Evolutionary conservation across 2,888 invertebrate genomes (phyloP), one percentile per base, ranked within the genome.

Genomic region (Drosophila emarginata): DNA sequence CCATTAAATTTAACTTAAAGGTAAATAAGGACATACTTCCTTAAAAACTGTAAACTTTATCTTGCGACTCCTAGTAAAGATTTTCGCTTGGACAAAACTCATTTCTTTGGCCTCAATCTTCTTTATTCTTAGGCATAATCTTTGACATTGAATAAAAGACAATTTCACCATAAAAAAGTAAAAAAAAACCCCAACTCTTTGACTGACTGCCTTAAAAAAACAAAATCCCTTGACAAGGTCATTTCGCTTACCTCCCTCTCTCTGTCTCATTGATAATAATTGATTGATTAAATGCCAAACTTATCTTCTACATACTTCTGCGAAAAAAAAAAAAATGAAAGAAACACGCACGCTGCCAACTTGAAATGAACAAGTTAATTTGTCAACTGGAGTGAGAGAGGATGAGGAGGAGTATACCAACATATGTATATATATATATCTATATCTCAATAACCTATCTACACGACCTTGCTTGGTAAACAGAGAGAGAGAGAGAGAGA

Each of bases 351-450:
- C 54, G 45, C 26, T 28, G 60, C 54, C 62, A 45, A 64, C 61
- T 74, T 66, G 36, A 61, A 36, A n/a, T 37, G n/a, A 51, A 74
- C 87, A 87, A 84, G 79, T 79, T 72, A 81, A 84, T 87, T 84
- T 84, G 82, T 76, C 77, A 65, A 77, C 61, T 50, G 15, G 36
- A 32, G 36, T 60, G 62, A 60, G 66, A 52, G 40, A 51, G 53
- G 37, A 61, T 53, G 28, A 12, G 3, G 6, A 14, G 32, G 11
- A 32, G 11, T 32, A 9, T 32, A 9, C 9, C 32, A 2, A 32
- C 4, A 32, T 11, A 9, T 32, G 2, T 32, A 32, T 32, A 32
- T 32, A 32, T 9, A 32, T 32, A 26, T 67, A 74, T 66, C 67
- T 77, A 58, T 69, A 60, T 56, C 74, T 68, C n/a, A 56, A 45